Conservation (phyloP, 2,888 invertebrate species). For the Caprella mutica region DNA sequence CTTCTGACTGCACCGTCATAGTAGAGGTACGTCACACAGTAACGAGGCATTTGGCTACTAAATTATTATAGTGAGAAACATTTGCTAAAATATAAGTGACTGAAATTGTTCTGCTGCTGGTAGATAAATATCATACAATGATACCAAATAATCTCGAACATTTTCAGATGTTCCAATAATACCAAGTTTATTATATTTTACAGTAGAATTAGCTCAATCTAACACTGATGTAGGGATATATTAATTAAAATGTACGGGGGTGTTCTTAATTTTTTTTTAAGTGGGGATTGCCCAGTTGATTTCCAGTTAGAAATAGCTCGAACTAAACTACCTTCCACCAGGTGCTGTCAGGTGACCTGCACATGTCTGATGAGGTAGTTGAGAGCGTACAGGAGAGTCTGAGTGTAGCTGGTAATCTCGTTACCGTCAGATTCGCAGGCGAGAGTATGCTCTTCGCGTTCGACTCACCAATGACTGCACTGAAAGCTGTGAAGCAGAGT, state of each 20-base stretch:
- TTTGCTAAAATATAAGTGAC: not conserved
- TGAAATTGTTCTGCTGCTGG: not conserved
- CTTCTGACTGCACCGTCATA: slow-evolving; percentile 87
- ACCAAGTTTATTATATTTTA: not conserved
- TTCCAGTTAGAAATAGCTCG: too few relatives aligned
- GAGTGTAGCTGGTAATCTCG: slow-evolving; percentile 74
- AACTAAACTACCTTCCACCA: too few relatives aligned
- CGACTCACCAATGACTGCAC: slow-evolving; percentile 73
- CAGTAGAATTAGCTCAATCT: too few relatives aligned
- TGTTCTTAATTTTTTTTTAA: too few relatives aligned
- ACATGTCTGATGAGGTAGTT: slow-evolving; percentile 55
- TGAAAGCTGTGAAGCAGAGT: slow-evolving; percentile 53
- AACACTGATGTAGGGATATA: too few relatives aligned
- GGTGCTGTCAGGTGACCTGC: too few relatives aligned
- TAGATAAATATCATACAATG: not conserved
- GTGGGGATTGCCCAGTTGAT: too few relatives aligned
- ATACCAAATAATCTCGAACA: not conserved
- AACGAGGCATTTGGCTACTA: not conserved
- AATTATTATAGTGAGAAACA: not conserved
- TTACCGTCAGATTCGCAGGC: slow-evolving; percentile 78
- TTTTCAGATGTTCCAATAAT: not conserved
- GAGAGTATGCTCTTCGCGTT: slow-evolving; percentile 84
- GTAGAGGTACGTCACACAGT: slow-evolving; percentile 46
- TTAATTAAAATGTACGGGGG: too few relatives aligned
- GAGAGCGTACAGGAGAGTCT: slow-evolving; percentile 66